Percentiles rank a stretch among this genome's conserved stretches.
These are phyloP conservation scores for Zaprionus capensis DNA, from an alignment of 1,140 invertebrate species.

Conservation along the genomic window DNA sequence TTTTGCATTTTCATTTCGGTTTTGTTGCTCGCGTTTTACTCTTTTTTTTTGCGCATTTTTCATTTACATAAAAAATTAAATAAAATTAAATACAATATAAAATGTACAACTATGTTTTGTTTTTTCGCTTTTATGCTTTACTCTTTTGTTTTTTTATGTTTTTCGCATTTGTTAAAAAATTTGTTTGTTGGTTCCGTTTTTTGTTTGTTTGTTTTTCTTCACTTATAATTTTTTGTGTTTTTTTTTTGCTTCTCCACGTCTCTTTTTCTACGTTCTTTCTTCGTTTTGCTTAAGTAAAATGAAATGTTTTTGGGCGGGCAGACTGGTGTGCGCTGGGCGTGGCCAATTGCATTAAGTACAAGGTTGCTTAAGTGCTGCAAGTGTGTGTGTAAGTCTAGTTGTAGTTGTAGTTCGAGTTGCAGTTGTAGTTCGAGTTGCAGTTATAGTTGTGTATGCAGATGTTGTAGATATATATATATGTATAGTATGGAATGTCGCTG, in stretches of 20 bases:
- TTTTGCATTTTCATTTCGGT: conserved; percentile 18
- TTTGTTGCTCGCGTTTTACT: conserved; percentile 57
- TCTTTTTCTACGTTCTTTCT: background rate
- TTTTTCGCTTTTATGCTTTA: conserved; percentile 20
- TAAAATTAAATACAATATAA: conserved; percentile 79
- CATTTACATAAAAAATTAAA: conserved; percentile 67
- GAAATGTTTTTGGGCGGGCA: conserved; percentile 51
- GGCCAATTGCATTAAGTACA: conserved; percentile 74
- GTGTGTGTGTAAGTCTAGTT: conserved; percentile 19
- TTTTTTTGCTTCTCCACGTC: conserved; percentile 21
- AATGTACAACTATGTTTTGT: conserved; percentile 75
- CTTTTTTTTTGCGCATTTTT: conserved; percentile 60
- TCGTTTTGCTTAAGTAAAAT: conserved; percentile 70
- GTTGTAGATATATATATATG: background rate
- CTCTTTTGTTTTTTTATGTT: conserved; percentile 27
- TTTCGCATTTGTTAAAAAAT: conserved; percentile 44
- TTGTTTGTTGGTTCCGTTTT: conserved; percentile 72
- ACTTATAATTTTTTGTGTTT: conserved; percentile 22
- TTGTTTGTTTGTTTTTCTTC: conserved; percentile 26
- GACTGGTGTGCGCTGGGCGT: conserved; percentile 53
- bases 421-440: conserved; percentile 16
- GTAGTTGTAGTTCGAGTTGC: conserved; percentile 2
- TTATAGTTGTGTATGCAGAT: conserved; percentile 13
- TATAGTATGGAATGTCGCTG: conserved; percentile 67
- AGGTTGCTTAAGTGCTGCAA: conserved; percentile 65